These are phyloP conservation scores for Poeciliopsis paucimaculata DNA, from an alignment of 2,797 vertebrate genomes.

Conservation along the genomic window DNA sequence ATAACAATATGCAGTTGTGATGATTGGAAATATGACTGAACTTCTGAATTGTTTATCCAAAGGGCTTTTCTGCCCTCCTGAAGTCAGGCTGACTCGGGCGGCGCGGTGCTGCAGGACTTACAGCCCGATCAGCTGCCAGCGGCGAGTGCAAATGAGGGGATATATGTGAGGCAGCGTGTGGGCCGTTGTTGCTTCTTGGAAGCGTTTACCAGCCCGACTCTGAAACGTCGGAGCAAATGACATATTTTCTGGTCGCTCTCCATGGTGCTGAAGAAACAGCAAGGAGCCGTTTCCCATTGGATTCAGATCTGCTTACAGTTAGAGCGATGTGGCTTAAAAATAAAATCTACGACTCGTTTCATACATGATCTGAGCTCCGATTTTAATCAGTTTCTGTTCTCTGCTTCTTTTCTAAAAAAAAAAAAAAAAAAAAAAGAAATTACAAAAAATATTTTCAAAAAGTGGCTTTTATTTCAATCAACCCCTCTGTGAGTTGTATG, in stretches of 20 bases:
- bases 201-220: constrained; percentile 6
- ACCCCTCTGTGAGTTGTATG: too few species aligned
- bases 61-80: not conserved
- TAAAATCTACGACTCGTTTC: too few species aligned
- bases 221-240: constrained; percentile 29
- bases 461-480: too few species aligned
- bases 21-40: not conserved
- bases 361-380: too few species aligned
- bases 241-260: constrained; percentile 68
- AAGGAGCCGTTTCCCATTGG: constrained; percentile 15
- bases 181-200: constrained; percentile 39
- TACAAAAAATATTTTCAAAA: too few species aligned
- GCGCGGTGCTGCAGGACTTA: not conserved
- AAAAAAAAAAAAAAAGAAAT: too few species aligned
- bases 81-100: not conserved
- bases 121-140: not conserved
- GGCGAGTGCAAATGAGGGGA: constrained; percentile 19
- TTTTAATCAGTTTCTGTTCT: too few species aligned
- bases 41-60: constrained; percentile 1
- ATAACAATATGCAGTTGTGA: not conserved
- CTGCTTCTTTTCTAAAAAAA: too few species aligned
- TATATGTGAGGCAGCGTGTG: constrained; percentile 19
- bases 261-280: constrained; percentile 76
- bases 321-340: too few species aligned
- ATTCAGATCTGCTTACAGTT: not conserved